Evolutionary conservation across 1,140 invertebrate species (phyloP), one percentile per base, ranked within the genome.

Genomic region (Aphidius ervi): DNA sequence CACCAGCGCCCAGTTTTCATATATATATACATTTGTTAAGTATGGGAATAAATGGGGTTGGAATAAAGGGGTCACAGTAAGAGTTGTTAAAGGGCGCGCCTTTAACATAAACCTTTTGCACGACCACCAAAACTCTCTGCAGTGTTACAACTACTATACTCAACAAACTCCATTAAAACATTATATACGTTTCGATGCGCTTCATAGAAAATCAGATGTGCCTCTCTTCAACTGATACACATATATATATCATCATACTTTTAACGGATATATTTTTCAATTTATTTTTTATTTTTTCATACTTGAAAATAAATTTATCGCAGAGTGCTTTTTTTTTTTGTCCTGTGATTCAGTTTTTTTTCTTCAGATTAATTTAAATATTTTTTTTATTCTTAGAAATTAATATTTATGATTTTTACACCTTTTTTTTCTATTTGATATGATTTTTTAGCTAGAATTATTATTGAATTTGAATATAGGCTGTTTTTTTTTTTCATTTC

Each of bases 131-230:
- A 31, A 31, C 49, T 63, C 66, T 66, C 68, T 61, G 64, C 55
- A 63, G 63, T 64, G 59, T 61, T 63, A 65, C 62, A 60, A 54
- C 48, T 39, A 58, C 59, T 59, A 66, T 65, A 71, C 71, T 80
- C 73, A 68, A 72, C 77, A 79, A 79, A 80, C 78, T 80, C 78
- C 78, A 80, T 80, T 80, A 80, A 79, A 80, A 78, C 76, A 80
- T 79, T 80, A 80, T 74, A 72, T 74, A 80, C 77, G 76, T 78
- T 69, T 70, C 77, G 76, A 80, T 79, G 77, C 75, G 72, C 76
- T 78, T 67, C 72, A 31, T 31, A 4, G 75, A 78, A 80, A 79
- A 79, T 80, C 76, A 76, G 74, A 80, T 77, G 72, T 72, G 70
- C 66, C 70, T 63, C 67, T 67, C 62, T 52, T 54, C 23, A 31